Base-by-base conservation (phyloP, 1,140 invertebrate species). In the Paraescarpia echinospica region DNA sequence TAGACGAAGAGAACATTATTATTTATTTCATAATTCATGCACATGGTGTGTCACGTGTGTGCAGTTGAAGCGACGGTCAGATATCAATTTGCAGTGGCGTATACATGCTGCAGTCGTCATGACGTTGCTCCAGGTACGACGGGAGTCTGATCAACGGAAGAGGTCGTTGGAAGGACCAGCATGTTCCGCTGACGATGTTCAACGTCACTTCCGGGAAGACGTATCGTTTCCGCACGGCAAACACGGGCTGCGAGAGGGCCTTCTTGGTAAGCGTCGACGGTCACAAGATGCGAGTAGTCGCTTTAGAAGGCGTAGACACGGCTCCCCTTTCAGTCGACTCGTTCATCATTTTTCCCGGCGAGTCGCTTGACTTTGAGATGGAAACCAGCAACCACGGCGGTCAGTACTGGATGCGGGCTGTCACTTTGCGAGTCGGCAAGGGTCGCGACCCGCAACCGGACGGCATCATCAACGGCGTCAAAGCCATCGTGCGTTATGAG, bases 291-390 rank as follows among this genome's bases (percentile, higher is more conserved):
- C 27, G n/a, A 33, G 51, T 92, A 8, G 59, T 92, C 14, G 92
- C 92, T 34, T 33, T 51, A 31, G 92, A 92, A 33, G 92, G 92
- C 0, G 33, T 33, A 14, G 92, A 92, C 51, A 18, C 27, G 6
- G 88, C 14, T 33, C 48, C 92, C 33, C 51, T 92, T 4, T 41
- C 89, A 2, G 92, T 92, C 33, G 92, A 92, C 9, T 91, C 89
- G 33, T 33, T 92, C 35, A 41, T 92, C 33, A 59, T 92, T 12
- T 48, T 22, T 35, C 90, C 89, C n/a, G 92, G 92, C 33, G 92
- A 92, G 48, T 91, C 89, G 34, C 34, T 91, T 33, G 92, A 92
- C 90, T 92, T 92, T 41, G 92, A 92, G 34, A 31, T 91, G 41
- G 41, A 34, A 5, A 9, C 48, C 14, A 33, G 18, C 91, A 35